Evolutionary conservation across 1,140 invertebrate genomes (phyloP), one percentile per base, ranked within the genome.

Genomic region (Potamilus streckersoni): DNA sequence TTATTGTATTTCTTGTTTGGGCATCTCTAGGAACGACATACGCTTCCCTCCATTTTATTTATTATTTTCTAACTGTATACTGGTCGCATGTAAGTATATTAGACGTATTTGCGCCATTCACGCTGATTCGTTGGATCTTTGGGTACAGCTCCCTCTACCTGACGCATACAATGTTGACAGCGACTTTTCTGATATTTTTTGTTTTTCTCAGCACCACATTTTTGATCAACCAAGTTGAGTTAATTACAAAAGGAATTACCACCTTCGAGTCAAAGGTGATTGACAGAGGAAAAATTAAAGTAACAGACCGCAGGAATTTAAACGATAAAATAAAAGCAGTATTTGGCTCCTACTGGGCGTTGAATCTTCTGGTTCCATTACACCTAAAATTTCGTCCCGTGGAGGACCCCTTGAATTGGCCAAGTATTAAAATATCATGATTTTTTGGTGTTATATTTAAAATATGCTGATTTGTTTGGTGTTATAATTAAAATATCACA

Each of bases 1-100:
- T 97, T 86, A 90, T 96, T 5, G 93, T 94, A n/a, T 74, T 74
- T 55, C 65, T 68, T 58, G 58, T 74, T 2, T 69, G 73, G 73
- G 73, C 73, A 20, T 60, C 65, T 12, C 61, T 74, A 31, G 64
- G 65, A n/a, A 74, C 73, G 16, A 27, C 66, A 20, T 67, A 68
- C 19, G 49, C 73, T 20, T 38, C 58, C 16, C n/a, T 69, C 5
- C 27, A 74, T 61, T 74, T 74, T 55, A 6, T 74, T n/a, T 66
- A 56, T 15, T 74, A 68, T 23, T 68, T 68, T n/a, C 61, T 67
- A 27, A n/a, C 31, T 1, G 65, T 68, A 17, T 56, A 68, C 38
- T n/a, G 68, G 27, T 23, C 58, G 31, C 58, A 71, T 20, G 19
- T 68, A 55, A 60, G 65, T 0, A 19, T 17, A 49, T 74, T n/a